Base-by-base conservation (phyloP, 1,140 invertebrate genomes). In the Hypothenemus hampei region DNA sequence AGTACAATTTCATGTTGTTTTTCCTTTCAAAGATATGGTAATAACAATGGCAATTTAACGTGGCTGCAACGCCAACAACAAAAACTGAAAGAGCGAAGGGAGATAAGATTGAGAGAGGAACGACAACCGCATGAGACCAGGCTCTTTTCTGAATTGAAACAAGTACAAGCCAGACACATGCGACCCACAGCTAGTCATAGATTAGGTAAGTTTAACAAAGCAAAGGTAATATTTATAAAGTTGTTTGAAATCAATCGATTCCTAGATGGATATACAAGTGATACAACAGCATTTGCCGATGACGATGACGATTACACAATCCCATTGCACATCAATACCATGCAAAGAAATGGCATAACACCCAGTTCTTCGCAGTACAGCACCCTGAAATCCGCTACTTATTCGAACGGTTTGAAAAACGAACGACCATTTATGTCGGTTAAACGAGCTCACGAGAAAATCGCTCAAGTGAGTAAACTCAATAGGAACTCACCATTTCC, bases 11-110 rank as follows among this genome's bases (percentile, higher is more conserved):
- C n/a, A n/a, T n/a, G n/a, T n/a, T n/a, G n/a, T n/a, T n/a, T n/a
- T n/a, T n/a, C n/a, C n/a, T n/a, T n/a, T n/a, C n/a, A n/a, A n/a
- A n/a, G n/a, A n/a, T n/a, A n/a, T n/a, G n/a, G n/a, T n/a, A n/a
- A 52, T 15, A 23, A 44, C 15, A 75, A 75, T 13, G 75, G 75
- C 3, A 53, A 44, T 36, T 67, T 86, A 41, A 86, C 84, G 15
- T 89, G 86, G 86, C 71, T 89, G 45, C 85, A 87, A 67, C 77
- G 84, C 56, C 86, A 90, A 65, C 86, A 90, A 65, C 77, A 85
- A 64, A 88, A 88, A 64, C 73, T 90, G 1, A 76, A 81, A 65
- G 79, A 84, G 69, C 71, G 83, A 68, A 72, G 80, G 73, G 79
- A 85, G 69, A 71, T 81, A 26, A 79, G 83, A 52, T 73, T 81